phyloP scores from a whole-genome alignment of 1,140 invertebrate species.

The Drosophila leontia region DNA sequence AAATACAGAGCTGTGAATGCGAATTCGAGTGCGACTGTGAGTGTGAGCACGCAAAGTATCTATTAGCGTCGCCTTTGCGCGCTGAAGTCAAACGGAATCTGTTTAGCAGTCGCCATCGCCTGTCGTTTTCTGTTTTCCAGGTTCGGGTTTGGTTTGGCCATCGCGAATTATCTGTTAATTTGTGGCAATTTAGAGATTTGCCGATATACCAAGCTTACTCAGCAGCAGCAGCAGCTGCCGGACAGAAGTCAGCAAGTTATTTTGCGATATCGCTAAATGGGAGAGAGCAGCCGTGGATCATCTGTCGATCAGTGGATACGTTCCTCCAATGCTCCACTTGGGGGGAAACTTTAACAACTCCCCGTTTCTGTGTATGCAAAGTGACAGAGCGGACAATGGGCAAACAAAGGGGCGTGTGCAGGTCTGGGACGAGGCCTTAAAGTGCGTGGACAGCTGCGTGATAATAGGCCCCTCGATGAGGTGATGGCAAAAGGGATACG shows the following conservation, averaged over 20 bases:
- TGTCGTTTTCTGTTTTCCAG: slow-evolving; percentile 53
- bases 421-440: background rate
- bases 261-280: slow-evolving; percentile 1
- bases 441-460: slow-evolving; percentile 27
- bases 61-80: slow-evolving; percentile 82
- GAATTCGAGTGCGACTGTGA: slow-evolving; percentile 31
- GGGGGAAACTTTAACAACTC: slow-evolving; percentile 54
- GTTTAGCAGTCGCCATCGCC: slow-evolving; percentile 73
- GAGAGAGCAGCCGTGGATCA: slow-evolving; percentile 14
- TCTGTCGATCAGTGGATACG: slow-evolving; percentile 9
- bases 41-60: slow-evolving; percentile 83
- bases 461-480: slow-evolving; percentile 3
- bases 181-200: slow-evolving; percentile 84
- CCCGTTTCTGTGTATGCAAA: slow-evolving; percentile 50
- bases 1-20: slow-evolving; percentile 18
- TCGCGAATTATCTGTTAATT: slow-evolving; percentile 84
- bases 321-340: background rate
- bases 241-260: slow-evolving; percentile 57
- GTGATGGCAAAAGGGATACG: background rate
- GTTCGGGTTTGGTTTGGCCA: slow-evolving; percentile 43
- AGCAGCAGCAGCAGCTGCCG: slow-evolving; percentile 42
- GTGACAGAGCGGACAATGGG: slow-evolving; percentile 58
- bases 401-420: slow-evolving; percentile 49
- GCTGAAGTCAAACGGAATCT: slow-evolving; percentile 77
- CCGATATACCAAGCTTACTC: slow-evolving; percentile 75